Conservation (phyloP, 2,888 invertebrate genomes). For the Plebejus argus region DNA sequence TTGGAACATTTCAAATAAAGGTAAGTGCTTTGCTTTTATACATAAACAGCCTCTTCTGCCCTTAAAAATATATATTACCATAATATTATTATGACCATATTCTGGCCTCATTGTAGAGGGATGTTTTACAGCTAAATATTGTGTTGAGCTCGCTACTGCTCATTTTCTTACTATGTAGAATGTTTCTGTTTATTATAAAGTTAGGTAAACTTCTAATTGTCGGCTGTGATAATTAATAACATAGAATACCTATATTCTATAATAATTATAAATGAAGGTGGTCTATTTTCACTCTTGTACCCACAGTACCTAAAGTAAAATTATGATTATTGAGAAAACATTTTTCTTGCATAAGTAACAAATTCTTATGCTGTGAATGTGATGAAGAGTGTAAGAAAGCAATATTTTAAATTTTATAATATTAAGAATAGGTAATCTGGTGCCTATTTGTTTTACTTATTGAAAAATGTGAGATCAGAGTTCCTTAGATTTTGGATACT, state of each 20-base stretch:
- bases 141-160: background rate
- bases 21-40: slow-evolving; percentile 20
- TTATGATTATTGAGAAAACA: too few species aligned
- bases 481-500: too few species aligned
- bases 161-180: background rate
- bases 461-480: too few species aligned
- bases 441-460: too few species aligned
- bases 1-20: slow-evolving; percentile 1
- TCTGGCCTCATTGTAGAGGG: background rate
- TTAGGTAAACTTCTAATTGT: background rate
- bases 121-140: background rate
- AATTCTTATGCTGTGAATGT: background rate
- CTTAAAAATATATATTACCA: background rate
- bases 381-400: background rate
- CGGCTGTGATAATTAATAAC: background rate
- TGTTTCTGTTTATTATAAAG: background rate
- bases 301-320: too few species aligned
- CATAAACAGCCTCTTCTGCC: background rate
- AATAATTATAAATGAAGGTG: background rate
- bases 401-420: background rate
- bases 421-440: too few species aligned
- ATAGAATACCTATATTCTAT: background rate
- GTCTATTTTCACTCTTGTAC: background rate
- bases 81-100: background rate
- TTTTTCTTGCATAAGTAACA: too few species aligned